phyloP scores from a whole-genome alignment of 2,888 invertebrate genomes.

The Epinotia demarniana region DNA sequence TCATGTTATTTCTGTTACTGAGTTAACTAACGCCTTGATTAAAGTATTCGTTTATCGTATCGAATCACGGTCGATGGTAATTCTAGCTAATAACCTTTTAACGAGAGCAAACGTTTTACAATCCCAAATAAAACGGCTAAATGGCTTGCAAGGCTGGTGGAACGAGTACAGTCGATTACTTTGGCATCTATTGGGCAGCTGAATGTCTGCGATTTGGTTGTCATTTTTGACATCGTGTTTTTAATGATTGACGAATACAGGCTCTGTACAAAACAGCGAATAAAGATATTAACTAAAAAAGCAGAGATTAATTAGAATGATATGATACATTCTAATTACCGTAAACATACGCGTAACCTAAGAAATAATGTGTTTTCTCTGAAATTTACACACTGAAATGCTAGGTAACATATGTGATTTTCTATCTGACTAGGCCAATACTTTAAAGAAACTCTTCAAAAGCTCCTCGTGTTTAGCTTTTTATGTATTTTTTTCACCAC shows the following conservation, averaged over 20 bases:
- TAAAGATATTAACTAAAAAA: no score
- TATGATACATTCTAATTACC: no score
- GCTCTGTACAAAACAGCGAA: background rate
- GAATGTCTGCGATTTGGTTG: background rate
- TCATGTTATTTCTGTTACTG: background rate
- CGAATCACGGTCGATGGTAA: conserved; percentile 36
- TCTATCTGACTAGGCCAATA: no score
- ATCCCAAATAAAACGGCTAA: conserved; percentile 64
- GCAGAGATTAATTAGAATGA: no score
- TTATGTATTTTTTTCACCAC: no score
- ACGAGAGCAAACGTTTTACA: conserved; percentile 53
- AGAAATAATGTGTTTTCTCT: no score
- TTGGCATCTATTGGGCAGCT: background rate
- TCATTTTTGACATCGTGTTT: background rate
- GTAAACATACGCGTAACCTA: no score
- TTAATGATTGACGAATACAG: background rate
- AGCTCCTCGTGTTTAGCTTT: no score
- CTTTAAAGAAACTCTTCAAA: no score
- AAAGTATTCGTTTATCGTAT: conserved; percentile 31
- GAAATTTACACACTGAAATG: no score
- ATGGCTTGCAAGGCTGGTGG: conserved; percentile 78
- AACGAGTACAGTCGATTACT: conserved; percentile 53
- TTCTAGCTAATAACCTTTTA: conserved; percentile 52
- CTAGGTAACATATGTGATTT: no score
- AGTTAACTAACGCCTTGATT: conserved; percentile 20